phyloP scores from a whole-genome alignment of 2,888 invertebrate genomes.

The Lochmaea capreae region DNA sequence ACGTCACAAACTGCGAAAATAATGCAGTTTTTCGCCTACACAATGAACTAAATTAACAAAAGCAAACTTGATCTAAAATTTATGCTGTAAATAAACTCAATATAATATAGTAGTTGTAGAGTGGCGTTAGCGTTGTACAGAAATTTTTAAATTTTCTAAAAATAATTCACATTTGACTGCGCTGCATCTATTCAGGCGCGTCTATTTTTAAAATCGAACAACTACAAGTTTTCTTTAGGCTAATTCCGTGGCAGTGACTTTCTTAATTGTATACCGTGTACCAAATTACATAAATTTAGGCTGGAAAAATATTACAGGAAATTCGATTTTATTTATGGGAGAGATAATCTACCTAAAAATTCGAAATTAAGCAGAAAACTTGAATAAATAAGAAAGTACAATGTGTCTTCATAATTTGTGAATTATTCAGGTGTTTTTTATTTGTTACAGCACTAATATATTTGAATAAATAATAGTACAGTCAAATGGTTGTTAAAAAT shows the following conservation, averaged over 20 bases:
- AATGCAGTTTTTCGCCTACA: background rate
- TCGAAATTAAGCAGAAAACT: no score
- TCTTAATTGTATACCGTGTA: background rate
- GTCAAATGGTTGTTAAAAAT: no score
- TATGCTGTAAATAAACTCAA: background rate
- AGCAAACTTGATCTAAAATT: background rate
- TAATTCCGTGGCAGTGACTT: conserved; percentile 6
- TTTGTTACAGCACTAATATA: no score
- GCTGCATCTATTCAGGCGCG: background rate
- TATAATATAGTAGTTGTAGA: conserved; percentile 2
- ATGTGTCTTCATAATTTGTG: no score
- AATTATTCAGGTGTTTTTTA: no score
- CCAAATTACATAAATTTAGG: background rate
- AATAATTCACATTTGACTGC: conserved; percentile 4
- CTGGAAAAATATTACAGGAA: background rate
- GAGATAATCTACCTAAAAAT: no score
- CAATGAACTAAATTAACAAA: background rate
- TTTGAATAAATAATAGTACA: no score
- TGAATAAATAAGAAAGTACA: no score
- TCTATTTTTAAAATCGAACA: conserved; percentile 6
- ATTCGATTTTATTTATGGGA: background rate
- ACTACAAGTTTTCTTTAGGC: background rate
- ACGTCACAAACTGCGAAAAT: background rate
- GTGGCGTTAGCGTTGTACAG: background rate
- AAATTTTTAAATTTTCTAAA: conserved; percentile 2